These are phyloP conservation scores for Clavelina lepadiformis DNA, from an alignment of 23 tunicate genomes.

Conservation along the genomic window DNA sequence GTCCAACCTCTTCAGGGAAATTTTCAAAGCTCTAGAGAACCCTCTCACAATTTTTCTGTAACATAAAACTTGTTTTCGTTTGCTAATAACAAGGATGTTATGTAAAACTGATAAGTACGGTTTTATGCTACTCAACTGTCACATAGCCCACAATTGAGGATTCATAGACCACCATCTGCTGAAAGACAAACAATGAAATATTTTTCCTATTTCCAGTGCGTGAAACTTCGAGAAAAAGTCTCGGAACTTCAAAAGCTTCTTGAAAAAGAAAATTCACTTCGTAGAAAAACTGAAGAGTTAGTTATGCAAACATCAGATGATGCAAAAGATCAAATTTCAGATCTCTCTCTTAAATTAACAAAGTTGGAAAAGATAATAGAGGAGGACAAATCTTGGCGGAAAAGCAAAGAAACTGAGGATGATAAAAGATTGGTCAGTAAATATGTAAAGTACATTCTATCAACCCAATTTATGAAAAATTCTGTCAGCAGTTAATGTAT, in stretches of 20 bases:
- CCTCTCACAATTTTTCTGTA: no score
- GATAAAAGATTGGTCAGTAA: slow-evolving; percentile 29
- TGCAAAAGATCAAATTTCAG: slow-evolving; percentile 38
- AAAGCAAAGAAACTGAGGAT: slow-evolving; percentile 37
- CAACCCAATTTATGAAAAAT: no score
- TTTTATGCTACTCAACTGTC: no score
- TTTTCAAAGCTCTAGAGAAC: no score
- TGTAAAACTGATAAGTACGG: no score
- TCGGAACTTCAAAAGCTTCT: background rate
- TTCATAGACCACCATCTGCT: no score
- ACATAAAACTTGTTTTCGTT: no score
- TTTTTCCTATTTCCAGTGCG: slow-evolving; percentile 7
- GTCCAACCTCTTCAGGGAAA: no score
- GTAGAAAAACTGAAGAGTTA: slow-evolving; percentile 15
- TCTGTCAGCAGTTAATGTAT: no score
- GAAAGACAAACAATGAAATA: no score
- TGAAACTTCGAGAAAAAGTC: background rate
- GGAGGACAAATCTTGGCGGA: slow-evolving; percentile 28
- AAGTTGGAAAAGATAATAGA: slow-evolving; percentile 15
- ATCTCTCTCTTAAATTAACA: slow-evolving; percentile 15
- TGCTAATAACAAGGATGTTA: no score
- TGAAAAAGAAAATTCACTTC: background rate
- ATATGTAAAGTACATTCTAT: background rate
- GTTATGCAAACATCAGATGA: slow-evolving; percentile 19
- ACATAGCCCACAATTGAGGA: no score